Percentiles rank a stretch among this genome's conserved stretches.
phyloP scores from a whole-genome alignment of 2,888 invertebrate genomes.

The Pyrrhia umbra region DNA sequence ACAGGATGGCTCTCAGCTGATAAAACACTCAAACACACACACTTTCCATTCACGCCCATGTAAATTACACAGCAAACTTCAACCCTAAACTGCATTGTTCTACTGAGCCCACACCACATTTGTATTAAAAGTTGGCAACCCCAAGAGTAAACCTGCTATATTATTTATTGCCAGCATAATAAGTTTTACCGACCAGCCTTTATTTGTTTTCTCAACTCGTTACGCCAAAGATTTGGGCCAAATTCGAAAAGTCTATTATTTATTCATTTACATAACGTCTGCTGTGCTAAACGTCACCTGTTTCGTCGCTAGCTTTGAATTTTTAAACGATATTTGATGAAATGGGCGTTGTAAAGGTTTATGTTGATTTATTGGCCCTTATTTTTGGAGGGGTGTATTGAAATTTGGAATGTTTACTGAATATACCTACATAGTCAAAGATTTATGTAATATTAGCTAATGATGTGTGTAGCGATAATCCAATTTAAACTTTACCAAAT shows the following conservation, averaged over 20 bases:
- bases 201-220: conserved; percentile 88
- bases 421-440: not conserved
- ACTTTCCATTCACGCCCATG: conserved; percentile 25
- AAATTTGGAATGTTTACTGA: not conserved
- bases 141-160: conserved; percentile 77
- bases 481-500: too few species aligned
- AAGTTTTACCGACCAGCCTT: conserved; percentile 77
- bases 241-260: conserved; percentile 86
- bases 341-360: conserved; percentile 31
- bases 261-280: conserved; percentile 81
- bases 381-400: conserved; percentile 4
- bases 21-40: conserved; percentile 1
- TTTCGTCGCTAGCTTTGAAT: conserved; percentile 65
- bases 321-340: conserved; percentile 60
- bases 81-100: conserved; percentile 52
- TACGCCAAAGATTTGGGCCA: conserved; percentile 84
- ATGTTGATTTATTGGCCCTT: conserved; percentile 28
- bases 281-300: conserved; percentile 65
- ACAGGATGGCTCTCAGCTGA: conserved; percentile 13
- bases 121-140: conserved; percentile 79
- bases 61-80: conserved; percentile 41
- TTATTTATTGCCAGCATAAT: conserved; percentile 88
- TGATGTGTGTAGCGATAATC: too few species aligned
- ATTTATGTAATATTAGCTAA: too few species aligned
- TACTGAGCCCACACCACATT: conserved; percentile 65